Evolutionary conservation across 2,797 vertebrate species (phyloP).

Genomic region (Dendrocincla tyrannina): DNA sequence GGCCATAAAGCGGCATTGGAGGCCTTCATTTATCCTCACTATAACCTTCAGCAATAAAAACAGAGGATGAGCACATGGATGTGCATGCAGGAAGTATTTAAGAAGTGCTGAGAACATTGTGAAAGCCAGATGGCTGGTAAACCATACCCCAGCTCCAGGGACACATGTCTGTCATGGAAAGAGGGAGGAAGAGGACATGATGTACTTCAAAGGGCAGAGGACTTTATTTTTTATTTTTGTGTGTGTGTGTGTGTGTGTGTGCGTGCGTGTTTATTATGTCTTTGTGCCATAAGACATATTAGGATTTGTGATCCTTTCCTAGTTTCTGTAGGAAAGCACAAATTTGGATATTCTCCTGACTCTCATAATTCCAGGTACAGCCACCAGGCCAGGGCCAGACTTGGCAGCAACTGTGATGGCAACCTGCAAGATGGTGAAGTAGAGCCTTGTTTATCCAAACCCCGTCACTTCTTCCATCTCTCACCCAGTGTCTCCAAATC

Average conservation of each 20-base stretch:
- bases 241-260: too few species aligned
- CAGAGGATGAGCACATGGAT: conserved; percentile 60
- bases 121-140: not conserved
- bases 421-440: not conserved
- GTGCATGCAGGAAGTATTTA: conserved; percentile 27
- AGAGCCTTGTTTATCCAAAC: not conserved
- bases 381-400: not conserved
- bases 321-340: not conserved
- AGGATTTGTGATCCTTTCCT: not conserved
- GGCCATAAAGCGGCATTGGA: conserved; percentile 51
- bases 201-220: not conserved
- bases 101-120: not conserved
- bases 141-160: not conserved
- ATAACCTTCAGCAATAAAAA: conserved; percentile 75
- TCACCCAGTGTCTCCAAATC: not conserved
- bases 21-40: conserved; percentile 44
- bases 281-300: not conserved
- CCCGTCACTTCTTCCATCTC: not conserved
- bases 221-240: not conserved
- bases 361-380: not conserved
- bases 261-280: not conserved
- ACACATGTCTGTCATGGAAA: not conserved
- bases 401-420: not conserved
- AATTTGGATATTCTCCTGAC: not conserved
- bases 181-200: not conserved